phyloP scores from a whole-genome alignment of 1,140 invertebrate genomes.

The Aphidius ervi region DNA sequence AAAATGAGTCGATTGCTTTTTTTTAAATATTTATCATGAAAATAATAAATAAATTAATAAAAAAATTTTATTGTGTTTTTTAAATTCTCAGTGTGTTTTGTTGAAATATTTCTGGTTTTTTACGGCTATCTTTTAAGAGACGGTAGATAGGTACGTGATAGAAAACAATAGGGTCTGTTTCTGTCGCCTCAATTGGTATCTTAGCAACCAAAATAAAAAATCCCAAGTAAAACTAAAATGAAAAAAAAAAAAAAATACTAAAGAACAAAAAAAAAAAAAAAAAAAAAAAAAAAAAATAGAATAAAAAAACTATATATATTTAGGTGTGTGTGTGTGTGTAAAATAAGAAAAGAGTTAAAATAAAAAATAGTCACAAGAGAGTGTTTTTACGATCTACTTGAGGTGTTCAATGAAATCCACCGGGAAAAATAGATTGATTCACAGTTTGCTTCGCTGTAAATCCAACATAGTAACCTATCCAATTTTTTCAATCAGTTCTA shows the following conservation, averaged over 20 bases:
- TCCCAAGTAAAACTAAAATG: conserved; percentile 8
- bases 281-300: no score
- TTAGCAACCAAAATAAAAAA: not conserved
- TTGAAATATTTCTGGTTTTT: no score
- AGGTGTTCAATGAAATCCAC: conserved; percentile 11
- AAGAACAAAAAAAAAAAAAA: not conserved
- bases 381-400: conserved; percentile 11
- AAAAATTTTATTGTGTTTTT: no score
- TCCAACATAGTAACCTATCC: not conserved
- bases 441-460: not conserved
- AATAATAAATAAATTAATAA: no score
- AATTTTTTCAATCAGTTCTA: no score
- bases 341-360: no score
- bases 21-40: no score
- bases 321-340: no score
- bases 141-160: conserved; percentile 1
- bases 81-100: no score
- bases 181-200: conserved; percentile 15
- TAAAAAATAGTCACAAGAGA: not conserved
- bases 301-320: not conserved
- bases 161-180: conserved; percentile 11
- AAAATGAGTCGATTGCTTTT: no score
- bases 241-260: conserved; percentile 2
- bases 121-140: no score
- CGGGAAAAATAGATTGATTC: not conserved